phyloP scores from a whole-genome alignment of 2,888 invertebrate genomes.

The Protonemura montana region DNA sequence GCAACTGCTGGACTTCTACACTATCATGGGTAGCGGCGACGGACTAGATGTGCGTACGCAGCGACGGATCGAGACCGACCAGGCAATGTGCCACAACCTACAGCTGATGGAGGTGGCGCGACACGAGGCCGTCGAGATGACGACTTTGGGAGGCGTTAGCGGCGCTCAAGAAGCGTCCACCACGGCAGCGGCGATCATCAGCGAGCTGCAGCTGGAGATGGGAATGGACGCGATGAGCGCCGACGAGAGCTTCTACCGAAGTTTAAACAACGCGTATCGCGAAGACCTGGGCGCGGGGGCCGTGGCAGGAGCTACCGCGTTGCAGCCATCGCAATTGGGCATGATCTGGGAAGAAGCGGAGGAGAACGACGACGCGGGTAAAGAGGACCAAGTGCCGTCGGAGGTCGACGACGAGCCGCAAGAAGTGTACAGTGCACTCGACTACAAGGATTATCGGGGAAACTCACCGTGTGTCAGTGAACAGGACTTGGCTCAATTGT shows the following conservation, averaged over 20 bases:
- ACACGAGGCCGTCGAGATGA: constrained; percentile 38
- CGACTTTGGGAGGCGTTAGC: constrained; percentile 43
- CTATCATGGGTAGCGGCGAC: constrained; percentile 64
- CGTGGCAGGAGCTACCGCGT: constrained; percentile 63
- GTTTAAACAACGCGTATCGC: constrained; percentile 85
- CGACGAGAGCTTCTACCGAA: constrained; percentile 88
- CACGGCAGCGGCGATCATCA: constrained; percentile 52
- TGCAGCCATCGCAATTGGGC: constrained; percentile 72
- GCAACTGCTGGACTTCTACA: constrained; percentile 83
- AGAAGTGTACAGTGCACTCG: constrained; percentile 76
- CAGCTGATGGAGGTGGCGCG: constrained; percentile 62
- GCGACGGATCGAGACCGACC: constrained; percentile 53
- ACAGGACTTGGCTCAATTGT: constrained; percentile 78
- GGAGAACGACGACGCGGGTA: constrained; percentile 67
- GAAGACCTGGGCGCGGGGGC: constrained; percentile 70
- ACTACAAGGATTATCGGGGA: constrained; percentile 81
- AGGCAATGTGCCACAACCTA: constrained; percentile 54
- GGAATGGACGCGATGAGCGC: constrained; percentile 54
- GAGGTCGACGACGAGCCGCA: constrained; percentile 60
- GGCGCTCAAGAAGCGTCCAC: constrained; percentile 43
- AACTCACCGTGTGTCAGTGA: constrained; percentile 78
- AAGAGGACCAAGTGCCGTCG: constrained; percentile 49
- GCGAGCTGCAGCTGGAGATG: constrained; percentile 57
- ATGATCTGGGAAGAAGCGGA: constrained; percentile 90
- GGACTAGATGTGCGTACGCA: constrained; percentile 55